Percentiles rank a stretch among this genome's conserved stretches.
Evolutionary conservation across 2,888 invertebrate genomes (phyloP).

Genomic region (Campoplex nolae): DNA sequence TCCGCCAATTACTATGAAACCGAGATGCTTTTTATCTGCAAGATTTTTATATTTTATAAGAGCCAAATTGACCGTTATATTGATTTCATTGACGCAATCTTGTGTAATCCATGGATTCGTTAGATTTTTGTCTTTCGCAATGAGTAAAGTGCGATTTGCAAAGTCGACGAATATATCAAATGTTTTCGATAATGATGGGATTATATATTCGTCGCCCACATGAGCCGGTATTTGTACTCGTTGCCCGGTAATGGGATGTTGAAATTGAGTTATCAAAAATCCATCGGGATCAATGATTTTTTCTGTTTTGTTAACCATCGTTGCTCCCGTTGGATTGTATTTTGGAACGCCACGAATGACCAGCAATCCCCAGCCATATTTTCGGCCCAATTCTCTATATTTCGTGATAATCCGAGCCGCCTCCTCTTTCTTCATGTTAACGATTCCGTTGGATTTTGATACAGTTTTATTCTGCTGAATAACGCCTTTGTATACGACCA

Average conservation of each 20-base stretch:
- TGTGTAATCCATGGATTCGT: background rate
- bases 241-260: constrained; percentile 38
- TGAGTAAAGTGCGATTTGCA: background rate
- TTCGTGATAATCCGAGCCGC: background rate
- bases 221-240: constrained; percentile 23
- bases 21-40: background rate
- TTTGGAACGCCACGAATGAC: constrained; percentile 14
- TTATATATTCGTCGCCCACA: constrained; percentile 34
- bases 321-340: background rate
- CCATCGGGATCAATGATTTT: background rate
- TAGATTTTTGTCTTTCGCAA: background rate
- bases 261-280: constrained; percentile 12
- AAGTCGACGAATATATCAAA: constrained; percentile 11
- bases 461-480: background rate
- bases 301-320: background rate
- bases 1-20: background rate
- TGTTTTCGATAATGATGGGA: background rate
- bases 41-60: background rate
- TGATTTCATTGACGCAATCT: background rate
- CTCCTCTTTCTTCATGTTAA: background rate
- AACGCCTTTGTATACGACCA: background rate
- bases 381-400: background rate
- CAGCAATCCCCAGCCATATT: constrained; percentile 8
- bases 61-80: background rate
- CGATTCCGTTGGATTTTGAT: background rate